Evolutionary conservation across 2,888 invertebrate species (phyloP), one percentile per base, ranked within the genome.

Genomic region (Pasiphila rectangulata): DNA sequence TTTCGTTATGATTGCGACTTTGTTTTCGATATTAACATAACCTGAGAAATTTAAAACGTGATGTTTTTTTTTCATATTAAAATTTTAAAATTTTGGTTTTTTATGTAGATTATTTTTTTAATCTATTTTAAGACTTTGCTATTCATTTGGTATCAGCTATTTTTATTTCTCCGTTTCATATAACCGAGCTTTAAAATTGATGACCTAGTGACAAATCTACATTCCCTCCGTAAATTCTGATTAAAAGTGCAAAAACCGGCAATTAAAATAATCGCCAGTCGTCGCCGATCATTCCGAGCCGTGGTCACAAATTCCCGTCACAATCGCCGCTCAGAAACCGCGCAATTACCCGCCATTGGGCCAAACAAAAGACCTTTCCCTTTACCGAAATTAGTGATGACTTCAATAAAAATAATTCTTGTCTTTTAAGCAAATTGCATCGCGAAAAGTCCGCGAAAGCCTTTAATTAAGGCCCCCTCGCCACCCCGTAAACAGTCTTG

Each of bases 321-420:
- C 27, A 66, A 74, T 70, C 61, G 69, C 67, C 60, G 63, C 61
- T 64, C 56, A 79, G 55, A 84, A 83, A 83, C 83, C 83, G 69
- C 79, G 75, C 86, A 86, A 88, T 88, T 86, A 85, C 65, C 71
- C 64, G 67, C 82, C 84, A 86, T 88, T 88, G 77, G 81, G 76
- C 76, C 79, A 75, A 84, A 88, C 87, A 88, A 88, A 81, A 69
- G 83, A 67, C 75, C 72, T 30, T 29, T 38, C 51, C 73, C 72
- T 77, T 78, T 79, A 75, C 62, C 64, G 73, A 87, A 88, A 88
- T 88, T 88, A 88, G 87, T 87, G 88, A 88, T 88, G 88, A 86
- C 88, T 88, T 87, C 88, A 88, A 88, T 88, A 88, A 88, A 88
- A 88, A 88, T 88, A 88, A 88, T 88, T 88, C 88, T 85, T 86